Base-by-base conservation (phyloP, 2,888 invertebrate genomes). In the Hydriomena furcata region DNA sequence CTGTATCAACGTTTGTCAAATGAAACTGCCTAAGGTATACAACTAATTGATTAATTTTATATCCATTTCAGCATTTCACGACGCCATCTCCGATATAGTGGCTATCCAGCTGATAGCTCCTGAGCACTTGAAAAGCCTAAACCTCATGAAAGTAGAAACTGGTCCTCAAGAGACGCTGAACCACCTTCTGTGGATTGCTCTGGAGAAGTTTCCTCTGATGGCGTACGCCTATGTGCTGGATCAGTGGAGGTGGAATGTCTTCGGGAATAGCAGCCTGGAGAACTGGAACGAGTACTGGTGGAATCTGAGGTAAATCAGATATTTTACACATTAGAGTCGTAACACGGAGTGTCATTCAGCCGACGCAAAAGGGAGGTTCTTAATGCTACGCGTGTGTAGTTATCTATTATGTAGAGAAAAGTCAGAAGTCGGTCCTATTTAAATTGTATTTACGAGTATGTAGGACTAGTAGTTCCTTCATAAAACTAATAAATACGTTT, bases 81-180 rank as follows among this genome's bases (percentile, higher is more conserved):
- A 93, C 70, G 93, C 93, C 20, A 84, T 94, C 40, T 93, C 93
- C 0, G 93, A 93, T 59, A 91, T 92, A 12, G 87, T 93, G 7
- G 92, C 93, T 4, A 72, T 93, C 10, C 93, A 93, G 31, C 79
- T 92, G 31, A 84, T 89, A n/a, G 86, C 90, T 7, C 92, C 92
- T 0, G 74, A 84, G 20, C 88, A 92, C 66, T 70, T 92, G 43
- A 71, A 80, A 50, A 83, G 77, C 53, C 72, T 92, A 60, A 82
- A 82, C 58, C 68, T 91, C 28, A 70, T 86, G 21, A 75, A 82
- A 28, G 75, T 79, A 12, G 79, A 80, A 8, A 73, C 74, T 0
- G 76, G 82, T 5, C 66, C 76, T 0, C 81, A 91, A 61, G 78
- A 79, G 0, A 78, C 74, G 1, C 37, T 87, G 46, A 89, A 89